A percentile compares a stretch with the other conserved stretches of the same genome.
These are phyloP conservation scores for Aythya baeri DNA, from an alignment of 2,113 vertebrate species.

Conservation along the genomic window DNA sequence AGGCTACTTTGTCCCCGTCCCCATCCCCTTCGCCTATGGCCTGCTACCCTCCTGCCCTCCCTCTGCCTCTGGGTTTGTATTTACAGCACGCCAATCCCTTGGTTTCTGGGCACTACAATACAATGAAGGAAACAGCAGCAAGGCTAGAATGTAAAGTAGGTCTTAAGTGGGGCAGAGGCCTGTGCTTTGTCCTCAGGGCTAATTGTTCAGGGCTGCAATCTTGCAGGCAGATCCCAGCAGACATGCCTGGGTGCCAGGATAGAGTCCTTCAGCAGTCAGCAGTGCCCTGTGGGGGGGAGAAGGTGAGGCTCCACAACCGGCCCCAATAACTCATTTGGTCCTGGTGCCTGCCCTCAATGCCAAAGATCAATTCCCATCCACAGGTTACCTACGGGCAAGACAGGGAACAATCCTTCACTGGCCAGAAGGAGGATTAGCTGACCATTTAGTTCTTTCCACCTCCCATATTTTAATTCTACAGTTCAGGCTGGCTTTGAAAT, in stretches of 20 bases:
- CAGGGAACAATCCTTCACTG: not conserved
- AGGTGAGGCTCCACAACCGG: not conserved
- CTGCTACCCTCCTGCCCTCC: not conserved
- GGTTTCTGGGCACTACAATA: accelerated
- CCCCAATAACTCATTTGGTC: not conserved
- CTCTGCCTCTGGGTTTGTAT: not conserved
- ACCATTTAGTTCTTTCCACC: not conserved
- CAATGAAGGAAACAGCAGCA: slow-evolving; percentile 15
- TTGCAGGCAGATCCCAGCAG: not conserved
- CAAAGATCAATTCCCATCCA: not conserved
- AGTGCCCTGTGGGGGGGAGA: not conserved
- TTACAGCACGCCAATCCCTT: not conserved
- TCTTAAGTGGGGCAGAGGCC: slow-evolving; percentile 46
- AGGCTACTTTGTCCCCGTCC: not conserved
- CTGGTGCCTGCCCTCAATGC: not conserved
- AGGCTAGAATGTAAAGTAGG: slow-evolving; percentile 58
- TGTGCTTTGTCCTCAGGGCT: slow-evolving; percentile 18
- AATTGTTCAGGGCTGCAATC: slow-evolving; percentile 11
- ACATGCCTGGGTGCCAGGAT: not conserved
- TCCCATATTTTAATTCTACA: not conserved
- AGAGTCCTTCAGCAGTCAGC: not conserved
- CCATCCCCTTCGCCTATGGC: not conserved
- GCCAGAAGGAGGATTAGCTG: not conserved
- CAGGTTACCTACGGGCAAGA: not conserved
- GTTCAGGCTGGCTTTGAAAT: slow-evolving; percentile 10